A percentile compares a stretch with the other conserved stretches of the same genome.
Conservation (phyloP, 2,888 invertebrate genomes). For the Archips xylosteana region DNA sequence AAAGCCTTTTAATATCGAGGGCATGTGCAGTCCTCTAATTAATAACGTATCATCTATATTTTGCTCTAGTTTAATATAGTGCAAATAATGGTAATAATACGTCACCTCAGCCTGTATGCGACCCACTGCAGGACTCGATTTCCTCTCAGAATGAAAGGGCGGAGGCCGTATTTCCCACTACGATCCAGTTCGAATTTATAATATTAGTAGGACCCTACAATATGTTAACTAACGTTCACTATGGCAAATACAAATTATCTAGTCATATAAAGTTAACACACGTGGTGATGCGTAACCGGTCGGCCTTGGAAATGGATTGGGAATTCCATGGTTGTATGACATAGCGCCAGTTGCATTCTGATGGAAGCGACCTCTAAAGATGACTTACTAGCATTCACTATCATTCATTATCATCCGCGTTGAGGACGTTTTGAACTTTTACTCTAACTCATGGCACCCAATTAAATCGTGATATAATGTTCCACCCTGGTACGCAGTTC, state of each 20-base stretch:
- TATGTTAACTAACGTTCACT: not conserved
- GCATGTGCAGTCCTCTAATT: too few species aligned
- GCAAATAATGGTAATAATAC: too few species aligned
- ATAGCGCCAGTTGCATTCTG: not conserved
- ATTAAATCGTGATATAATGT: too few species aligned
- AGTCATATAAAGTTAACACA: not conserved
- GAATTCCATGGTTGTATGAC: constrained; percentile 33
- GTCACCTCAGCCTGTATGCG: too few species aligned
- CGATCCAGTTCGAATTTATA: too few species aligned
- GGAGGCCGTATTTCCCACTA: too few species aligned
- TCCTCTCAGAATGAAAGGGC: too few species aligned
- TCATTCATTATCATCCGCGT: not conserved
- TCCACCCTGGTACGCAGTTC: too few species aligned
- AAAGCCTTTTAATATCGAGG: not conserved
- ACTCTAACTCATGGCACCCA: not conserved
- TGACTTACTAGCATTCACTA: not conserved
- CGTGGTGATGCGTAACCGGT: constrained; percentile 26
- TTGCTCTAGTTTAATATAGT: too few species aligned
- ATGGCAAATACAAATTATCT: not conserved
- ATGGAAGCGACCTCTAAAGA: constrained; percentile 18
- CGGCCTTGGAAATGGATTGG: constrained; percentile 39
- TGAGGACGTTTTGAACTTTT: not conserved
- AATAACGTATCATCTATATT: too few species aligned
- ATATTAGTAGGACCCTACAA: not conserved
- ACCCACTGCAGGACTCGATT: too few species aligned